Evolutionary conservation across 2,113 vertebrate species (phyloP).

Genomic region (Rousettus leschenaultii): DNA sequence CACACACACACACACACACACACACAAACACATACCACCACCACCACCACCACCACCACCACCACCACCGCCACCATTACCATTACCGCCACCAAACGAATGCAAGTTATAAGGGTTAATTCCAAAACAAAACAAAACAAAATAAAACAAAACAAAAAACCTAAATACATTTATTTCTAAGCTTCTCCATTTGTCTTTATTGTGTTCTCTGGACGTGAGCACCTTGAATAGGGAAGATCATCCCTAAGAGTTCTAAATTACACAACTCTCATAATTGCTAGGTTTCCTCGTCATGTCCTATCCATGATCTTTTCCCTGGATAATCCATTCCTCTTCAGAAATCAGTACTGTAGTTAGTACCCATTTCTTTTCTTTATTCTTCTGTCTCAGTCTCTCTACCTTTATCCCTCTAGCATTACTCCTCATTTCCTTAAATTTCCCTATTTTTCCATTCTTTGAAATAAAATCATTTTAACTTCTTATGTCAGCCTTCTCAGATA

Average conservation of each 20-base stretch:
- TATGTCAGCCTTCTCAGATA: not conserved
- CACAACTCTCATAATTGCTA: not conserved
- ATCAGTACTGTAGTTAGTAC: not conserved
- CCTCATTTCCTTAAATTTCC: not conserved
- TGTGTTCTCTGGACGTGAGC: not conserved
- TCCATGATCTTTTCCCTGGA: not conserved
- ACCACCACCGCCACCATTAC: not conserved
- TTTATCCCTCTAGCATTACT: not conserved
- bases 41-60: not conserved
- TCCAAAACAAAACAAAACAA: not conserved
- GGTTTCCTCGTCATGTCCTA: not conserved
- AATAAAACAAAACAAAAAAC: too few species aligned
- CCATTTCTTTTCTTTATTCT: not conserved
- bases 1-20: not conserved
- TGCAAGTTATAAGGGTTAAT: slow-evolving; percentile 2
- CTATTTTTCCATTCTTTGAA: not conserved
- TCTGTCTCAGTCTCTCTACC: not conserved
- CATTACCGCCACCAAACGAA: not conserved
- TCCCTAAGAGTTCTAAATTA: not conserved
- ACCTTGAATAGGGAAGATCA: not conserved
- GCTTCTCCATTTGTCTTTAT: not conserved
- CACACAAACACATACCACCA: not conserved
- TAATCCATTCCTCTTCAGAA: not conserved
- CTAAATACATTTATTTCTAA: not conserved
- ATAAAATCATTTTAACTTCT: not conserved